Evolutionary conservation across 2,888 invertebrate species (phyloP).

Genomic region (Nesidiocoris tenuis): DNA sequence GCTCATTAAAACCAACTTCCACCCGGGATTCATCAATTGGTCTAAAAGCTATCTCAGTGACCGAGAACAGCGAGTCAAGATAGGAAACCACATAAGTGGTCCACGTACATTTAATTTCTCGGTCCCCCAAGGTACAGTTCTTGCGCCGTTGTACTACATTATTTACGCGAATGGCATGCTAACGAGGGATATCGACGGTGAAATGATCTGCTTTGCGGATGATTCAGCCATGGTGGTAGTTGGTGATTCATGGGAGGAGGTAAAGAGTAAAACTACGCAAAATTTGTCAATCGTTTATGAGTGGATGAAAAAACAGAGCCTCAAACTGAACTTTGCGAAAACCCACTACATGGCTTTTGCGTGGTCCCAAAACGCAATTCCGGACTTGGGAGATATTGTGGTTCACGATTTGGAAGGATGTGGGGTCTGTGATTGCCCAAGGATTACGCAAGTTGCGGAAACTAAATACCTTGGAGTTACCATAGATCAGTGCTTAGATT

Average conservation of each 20-base stretch:
- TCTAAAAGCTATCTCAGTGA: slow-evolving; percentile 7
- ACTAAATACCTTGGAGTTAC: slow-evolving; percentile 21
- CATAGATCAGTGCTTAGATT: slow-evolving; percentile 8
- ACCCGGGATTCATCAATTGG: slow-evolving; percentile 16
- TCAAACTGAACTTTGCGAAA: slow-evolving; percentile 27
- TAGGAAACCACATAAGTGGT: slow-evolving; percentile 14
- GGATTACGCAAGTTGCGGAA: not conserved
- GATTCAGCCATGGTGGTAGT: slow-evolving; percentile 31
- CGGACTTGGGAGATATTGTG: not conserved
- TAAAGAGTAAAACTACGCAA: slow-evolving; percentile 3
- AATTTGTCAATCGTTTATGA: slow-evolving; percentile 4
- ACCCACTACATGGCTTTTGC: slow-evolving; percentile 20
- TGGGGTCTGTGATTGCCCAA: not conserved
- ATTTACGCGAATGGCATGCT: slow-evolving; percentile 33
- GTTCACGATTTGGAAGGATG: not conserved
- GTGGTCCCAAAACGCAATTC: not conserved
- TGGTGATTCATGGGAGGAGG: slow-evolving; percentile 24
- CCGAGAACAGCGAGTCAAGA: slow-evolving; percentile 8
- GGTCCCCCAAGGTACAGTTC: slow-evolving; percentile 15
- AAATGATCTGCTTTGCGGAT: slow-evolving; percentile 23
- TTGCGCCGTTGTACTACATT: slow-evolving; percentile 18
- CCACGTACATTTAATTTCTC: slow-evolving; percentile 21
- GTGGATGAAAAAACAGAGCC: slow-evolving; percentile 11
- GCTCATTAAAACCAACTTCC: slow-evolving; percentile 2
- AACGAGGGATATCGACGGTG: slow-evolving; percentile 19